Percentiles rank a stretch among this genome's conserved stretches.
Conservation (phyloP, 2,797 vertebrate species). For the Muraenolepis orangiensis region DNA sequence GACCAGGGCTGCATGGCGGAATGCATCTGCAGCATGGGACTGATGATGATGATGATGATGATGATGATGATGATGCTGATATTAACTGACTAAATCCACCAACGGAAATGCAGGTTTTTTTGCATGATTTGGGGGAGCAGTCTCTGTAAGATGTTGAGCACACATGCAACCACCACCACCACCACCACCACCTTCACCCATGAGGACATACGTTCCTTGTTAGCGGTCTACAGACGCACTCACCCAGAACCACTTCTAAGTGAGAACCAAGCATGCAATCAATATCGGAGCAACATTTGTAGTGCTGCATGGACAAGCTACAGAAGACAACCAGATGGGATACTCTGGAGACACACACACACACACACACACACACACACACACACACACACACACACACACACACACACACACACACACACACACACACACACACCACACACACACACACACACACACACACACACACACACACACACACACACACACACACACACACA, state of each 20-base stretch:
- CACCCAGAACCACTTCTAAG: not conserved
- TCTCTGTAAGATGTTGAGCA: not conserved
- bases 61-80: constrained; percentile 22
- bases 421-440: constrained; percentile 13
- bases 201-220: not conserved
- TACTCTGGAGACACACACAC: constrained; percentile 11
- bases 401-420: constrained; percentile 8
- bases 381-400: constrained; percentile 21
- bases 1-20: constrained; percentile 36
- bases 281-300: not conserved
- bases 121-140: not conserved
- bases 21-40: constrained; percentile 44
- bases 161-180: not conserved
- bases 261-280: not conserved
- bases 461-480: constrained; percentile 12
- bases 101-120: not conserved
- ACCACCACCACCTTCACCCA: not conserved
- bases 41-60: constrained; percentile 25
- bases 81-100: constrained; percentile 14
- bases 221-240: not conserved
- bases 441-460: constrained; percentile 15
- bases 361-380: constrained; percentile 7
- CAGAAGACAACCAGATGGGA: constrained; percentile 5
- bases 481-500: constrained; percentile 17
- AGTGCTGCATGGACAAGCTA: not conserved